Evolutionary conservation across 2,797 vertebrate species (phyloP), one percentile per base, ranked within the genome.

Genomic region (Margarornis squamiger): DNA sequence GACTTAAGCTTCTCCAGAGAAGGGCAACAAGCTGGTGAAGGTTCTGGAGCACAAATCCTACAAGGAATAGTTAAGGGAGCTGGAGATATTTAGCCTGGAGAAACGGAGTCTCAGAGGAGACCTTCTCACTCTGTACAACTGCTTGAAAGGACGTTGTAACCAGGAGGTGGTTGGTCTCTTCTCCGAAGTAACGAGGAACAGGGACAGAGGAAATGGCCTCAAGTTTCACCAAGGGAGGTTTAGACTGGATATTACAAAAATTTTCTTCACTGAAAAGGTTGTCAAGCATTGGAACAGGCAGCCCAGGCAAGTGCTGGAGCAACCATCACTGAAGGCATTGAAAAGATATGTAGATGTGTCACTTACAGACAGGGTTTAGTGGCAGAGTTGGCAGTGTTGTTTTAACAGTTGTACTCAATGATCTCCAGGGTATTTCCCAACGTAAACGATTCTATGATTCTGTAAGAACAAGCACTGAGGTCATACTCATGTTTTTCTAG

Each of bases 141-240:
- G 10, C 65, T 38, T 39, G 38, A 36, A 8, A 41, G n/a, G 51
- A 51, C 63, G 20, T 14, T 45, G 43, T 0, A 49, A n/a, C 43
- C 15, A 14, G 38, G 21, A 6, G 4, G 14, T 11, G 6, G 2
- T 22, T 0, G 0, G 2, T 9, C 29, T 34, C 24, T 39, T 84
- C 58, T 65, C 5, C 14, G 14, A 16, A 0, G 9, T 30, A 38
- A 51, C 16, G n/a, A 61, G 29, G 2, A 26, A 30, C 10, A 26
- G 29, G 14, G 34, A 3, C 0, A 77, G n/a, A 52, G 38, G 26
- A 72, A 77, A 52, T 20, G 30, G 9, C 26, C 45, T 52, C 29
- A 65, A 3, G 29, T 51, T 58, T 46, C 24, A 39, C 21, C 52
- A 52, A 26, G 4, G 7, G 6, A 59, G 21, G 8, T 71, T 59